phyloP scores from a whole-genome alignment of 53 echinoderm and acorn worm species.

The Temnopleurus reevesii region DNA sequence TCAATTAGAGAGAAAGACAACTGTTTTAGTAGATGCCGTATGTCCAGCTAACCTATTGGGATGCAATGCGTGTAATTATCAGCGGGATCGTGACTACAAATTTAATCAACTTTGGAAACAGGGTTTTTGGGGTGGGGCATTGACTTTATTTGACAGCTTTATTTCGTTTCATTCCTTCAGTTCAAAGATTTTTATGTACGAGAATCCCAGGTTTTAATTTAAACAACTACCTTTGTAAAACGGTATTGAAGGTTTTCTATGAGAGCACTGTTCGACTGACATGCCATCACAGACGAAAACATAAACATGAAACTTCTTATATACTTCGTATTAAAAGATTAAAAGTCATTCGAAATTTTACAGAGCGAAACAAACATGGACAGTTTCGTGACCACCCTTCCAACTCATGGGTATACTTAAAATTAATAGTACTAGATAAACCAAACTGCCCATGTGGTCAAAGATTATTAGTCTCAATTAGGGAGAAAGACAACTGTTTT shows the following conservation, averaged over 20 bases:
- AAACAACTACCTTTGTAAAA: too few relatives aligned
- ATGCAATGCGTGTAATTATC: slow-evolving; percentile 18
- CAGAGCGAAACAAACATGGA: neutral
- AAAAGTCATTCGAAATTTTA: neutral
- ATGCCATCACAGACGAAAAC: neutral
- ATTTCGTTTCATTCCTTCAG: too few relatives aligned
- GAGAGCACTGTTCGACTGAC: neutral
- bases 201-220: too few relatives aligned
- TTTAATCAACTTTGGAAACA: slow-evolving; percentile 17
- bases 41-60: neutral
- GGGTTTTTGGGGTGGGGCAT: too few relatives aligned
- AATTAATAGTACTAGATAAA: neutral
- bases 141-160: too few relatives aligned
- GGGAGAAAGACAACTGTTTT: slow-evolving; percentile 15
- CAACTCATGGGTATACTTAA: neutral
- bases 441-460: neutral
- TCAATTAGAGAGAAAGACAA: slow-evolving; percentile 2
- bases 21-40: neutral
- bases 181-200: too few relatives aligned
- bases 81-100: neutral
- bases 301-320: neutral
- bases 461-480: neutral
- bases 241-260: too few relatives aligned
- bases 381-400: neutral
- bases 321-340: neutral